Evolutionary conservation across 2,888 invertebrate species (phyloP).

Genomic region (Ametastegia equiseti): DNA sequence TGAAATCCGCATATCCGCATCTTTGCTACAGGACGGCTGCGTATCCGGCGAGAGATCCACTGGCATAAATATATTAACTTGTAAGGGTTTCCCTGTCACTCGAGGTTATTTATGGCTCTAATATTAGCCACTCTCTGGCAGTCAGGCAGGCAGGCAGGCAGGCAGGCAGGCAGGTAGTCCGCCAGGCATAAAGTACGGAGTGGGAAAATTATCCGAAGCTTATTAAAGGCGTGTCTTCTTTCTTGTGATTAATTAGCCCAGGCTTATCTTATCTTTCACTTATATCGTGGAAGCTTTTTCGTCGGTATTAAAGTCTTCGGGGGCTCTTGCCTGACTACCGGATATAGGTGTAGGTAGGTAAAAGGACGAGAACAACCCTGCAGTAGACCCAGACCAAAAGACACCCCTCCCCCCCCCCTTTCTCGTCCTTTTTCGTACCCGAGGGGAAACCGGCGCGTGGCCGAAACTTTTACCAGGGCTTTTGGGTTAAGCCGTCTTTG

Average conservation of each 20-base stretch:
- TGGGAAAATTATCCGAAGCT: slow-evolving; percentile 48
- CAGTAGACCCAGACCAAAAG: background rate
- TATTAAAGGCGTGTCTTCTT: slow-evolving; percentile 49
- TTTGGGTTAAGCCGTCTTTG: slow-evolving; percentile 38
- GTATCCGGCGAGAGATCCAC: slow-evolving; percentile 15
- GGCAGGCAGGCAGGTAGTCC: too few relatives aligned
- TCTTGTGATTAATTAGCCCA: slow-evolving; percentile 48
- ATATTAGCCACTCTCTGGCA: slow-evolving; percentile 40
- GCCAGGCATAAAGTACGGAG: background rate
- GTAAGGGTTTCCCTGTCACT: slow-evolving; percentile 42
- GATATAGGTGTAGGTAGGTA: too few relatives aligned
- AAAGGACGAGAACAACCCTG: too few relatives aligned
- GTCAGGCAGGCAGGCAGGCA: background rate
- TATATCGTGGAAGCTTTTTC: slow-evolving; percentile 44
- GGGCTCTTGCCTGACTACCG: slow-evolving; percentile 7
- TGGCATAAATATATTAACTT: slow-evolving; percentile 40
- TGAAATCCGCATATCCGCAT: background rate
- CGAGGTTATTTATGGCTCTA: slow-evolving; percentile 30
- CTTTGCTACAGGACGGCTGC: background rate
- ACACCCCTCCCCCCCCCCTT: background rate
- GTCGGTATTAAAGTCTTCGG: slow-evolving; percentile 38
- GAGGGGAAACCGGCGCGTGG: slow-evolving; percentile 37
- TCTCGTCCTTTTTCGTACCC: slow-evolving; percentile 14
- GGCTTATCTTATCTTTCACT: slow-evolving; percentile 48
- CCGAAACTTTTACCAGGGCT: slow-evolving; percentile 41